Base-by-base conservation (phyloP, 2,113 vertebrate genomes). In the Ameiurus melas region DNA sequence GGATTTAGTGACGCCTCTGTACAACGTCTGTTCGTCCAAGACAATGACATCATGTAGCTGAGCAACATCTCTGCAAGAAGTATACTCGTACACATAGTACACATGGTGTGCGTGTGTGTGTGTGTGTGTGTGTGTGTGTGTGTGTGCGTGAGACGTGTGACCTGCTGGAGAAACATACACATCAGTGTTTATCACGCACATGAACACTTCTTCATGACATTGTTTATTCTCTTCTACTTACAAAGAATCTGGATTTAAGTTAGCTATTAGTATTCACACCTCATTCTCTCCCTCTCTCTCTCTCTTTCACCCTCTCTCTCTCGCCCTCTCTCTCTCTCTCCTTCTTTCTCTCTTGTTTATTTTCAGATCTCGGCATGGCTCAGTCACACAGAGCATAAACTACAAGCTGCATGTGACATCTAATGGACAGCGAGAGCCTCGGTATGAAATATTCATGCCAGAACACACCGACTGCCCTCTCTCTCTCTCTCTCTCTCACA, bases 391-490 rank as follows among this genome's bases (percentile, higher is more conserved):
- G 83, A 51, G 86, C 70, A 87, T 78, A 83, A 73, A 86, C 71
- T 86, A 87, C 68, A 85, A 60, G 79, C 79, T 83, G 71, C 84
- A 86, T 84, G 70, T 62, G 79, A 87, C 70, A 43, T 86, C 86
- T 90, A 78, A 90, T 89, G 82, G 89, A 92, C 91, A 92, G 86
- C 86, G 12, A 82, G 87, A 79, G 82, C 70, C 78, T 70, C 85
- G 27, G n/a, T 33, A 80, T 92, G 86, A 91, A 91, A 91, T 91
- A 92, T 92, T 90, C 82, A 92, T 87, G 81, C 19, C 71, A 51
- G 39, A 36, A 57, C 66, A 64, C 77, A 58, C 88, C 57, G 62
- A n/a, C 25, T 84, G 36, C 47, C 25, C 25, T 66, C 36, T 62
- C 30, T 84, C 39, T 84, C 39, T 73, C 33, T 79, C 70, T 53